Evolutionary conservation across 2,113 vertebrate species (phyloP), one percentile per base, ranked within the genome.

Genomic region (Numida meleagris): DNA sequence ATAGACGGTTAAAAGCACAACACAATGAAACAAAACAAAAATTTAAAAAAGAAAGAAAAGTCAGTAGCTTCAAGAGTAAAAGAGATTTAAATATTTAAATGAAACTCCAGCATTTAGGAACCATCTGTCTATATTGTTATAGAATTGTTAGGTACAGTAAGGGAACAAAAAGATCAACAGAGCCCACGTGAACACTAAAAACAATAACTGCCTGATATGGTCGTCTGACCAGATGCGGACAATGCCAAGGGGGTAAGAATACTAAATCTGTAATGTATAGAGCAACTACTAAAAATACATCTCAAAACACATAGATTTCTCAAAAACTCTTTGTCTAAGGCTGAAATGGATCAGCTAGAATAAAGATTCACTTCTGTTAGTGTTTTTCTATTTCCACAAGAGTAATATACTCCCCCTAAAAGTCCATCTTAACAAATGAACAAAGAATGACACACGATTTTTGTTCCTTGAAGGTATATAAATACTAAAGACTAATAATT

Each of bases 151-250:
- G 8, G 38, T 46, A n/a, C 15, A 21, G 10, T 66, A 62, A 82
- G 33, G 25, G 33, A 75, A 73, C 9, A 79, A 3, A 6, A 40
- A 29, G 48, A 59, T 70, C 19, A 9, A 13, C 73, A 82, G 55
- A 79, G n/a, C 38, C 59, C 23, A 10, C 50, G 21, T 59, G 50
- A 92, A 59, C 34, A 63, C 14, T 65, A 79, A 86, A 45, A 73
- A 77, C 73, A 93, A 55, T 24, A 89, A 74, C 65, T 76, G 29
- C 72, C 34, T 93, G 63, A 89, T 85, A 89, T 85, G 17, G 46
- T 80, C 42, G 29, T 3, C 45, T 82, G 63, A 45, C 29, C 86
- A 88, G 75, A 76, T 17, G 53, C 19, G 45, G 94, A 88, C 85
- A 74, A 79, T 17, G 3, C 27, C 77, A 67, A 70, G 74, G 79